A percentile compares a stretch with the other conserved stretches of the same genome.
Evolutionary conservation across 2,797 vertebrate genomes (phyloP).

Genomic region (Amblyopsis hoosieri): DNA sequence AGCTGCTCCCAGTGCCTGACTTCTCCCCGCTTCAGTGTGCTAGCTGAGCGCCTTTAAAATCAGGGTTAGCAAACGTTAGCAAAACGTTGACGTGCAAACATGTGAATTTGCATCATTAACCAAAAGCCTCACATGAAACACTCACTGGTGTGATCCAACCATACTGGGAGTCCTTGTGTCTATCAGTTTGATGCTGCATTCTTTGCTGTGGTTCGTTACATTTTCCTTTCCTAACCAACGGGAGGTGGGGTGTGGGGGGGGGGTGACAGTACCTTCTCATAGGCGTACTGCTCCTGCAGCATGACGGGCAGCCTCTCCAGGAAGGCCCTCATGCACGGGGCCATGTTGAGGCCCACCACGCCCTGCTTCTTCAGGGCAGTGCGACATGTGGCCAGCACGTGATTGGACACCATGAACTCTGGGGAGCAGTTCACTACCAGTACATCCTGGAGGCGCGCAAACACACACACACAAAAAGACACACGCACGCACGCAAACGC

Average conservation of each 20-base stretch:
- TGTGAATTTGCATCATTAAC: no score
- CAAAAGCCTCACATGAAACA: no score
- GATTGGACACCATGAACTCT: constrained; percentile 89
- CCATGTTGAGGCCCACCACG: constrained; percentile 90
- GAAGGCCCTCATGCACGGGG: constrained; percentile 96
- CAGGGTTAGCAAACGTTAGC: no score
- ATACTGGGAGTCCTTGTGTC: no score
- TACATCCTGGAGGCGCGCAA: constrained; percentile 81
- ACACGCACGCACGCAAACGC: background rate
- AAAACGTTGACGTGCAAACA: no score
- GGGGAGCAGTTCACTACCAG: constrained; percentile 91
- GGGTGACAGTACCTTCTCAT: constrained; percentile 86
- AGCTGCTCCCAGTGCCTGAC: no score
- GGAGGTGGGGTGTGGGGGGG: no score
- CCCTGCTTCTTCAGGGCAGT: constrained; percentile 93
- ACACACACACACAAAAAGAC: background rate
- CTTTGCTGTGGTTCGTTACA: no score
- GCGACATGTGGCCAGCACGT: constrained; percentile 91
- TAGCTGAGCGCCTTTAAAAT: no score
- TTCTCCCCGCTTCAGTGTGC: no score
- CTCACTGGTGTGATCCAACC: no score
- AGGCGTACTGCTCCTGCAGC: constrained; percentile 96
- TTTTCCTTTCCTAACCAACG: background rate
- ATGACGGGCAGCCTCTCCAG: constrained; percentile 93
- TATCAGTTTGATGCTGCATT: no score